Conservation (phyloP, 2,797 vertebrate species). For the Argyrosomus regius region DNA sequence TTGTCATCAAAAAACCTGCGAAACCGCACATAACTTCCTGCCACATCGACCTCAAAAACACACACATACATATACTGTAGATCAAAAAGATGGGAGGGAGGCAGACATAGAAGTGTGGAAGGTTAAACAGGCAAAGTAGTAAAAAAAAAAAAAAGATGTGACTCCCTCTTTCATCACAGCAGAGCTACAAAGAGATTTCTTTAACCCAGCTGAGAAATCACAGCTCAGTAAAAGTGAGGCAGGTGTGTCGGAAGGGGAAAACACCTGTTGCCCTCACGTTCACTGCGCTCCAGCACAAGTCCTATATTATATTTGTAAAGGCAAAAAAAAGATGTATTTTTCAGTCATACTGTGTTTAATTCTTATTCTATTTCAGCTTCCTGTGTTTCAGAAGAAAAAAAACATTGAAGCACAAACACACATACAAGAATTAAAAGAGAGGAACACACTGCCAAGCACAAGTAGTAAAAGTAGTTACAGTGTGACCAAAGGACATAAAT, state of each 20-base stretch:
- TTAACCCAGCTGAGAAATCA: constrained; percentile 32
- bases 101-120: background rate
- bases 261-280: constrained; percentile 52
- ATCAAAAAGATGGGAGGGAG: constrained; percentile 10
- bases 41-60: constrained; percentile 43
- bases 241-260: constrained; percentile 27
- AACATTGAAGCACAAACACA: background rate
- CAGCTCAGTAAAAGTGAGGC: constrained; percentile 37
- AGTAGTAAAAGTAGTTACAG: background rate
- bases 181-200: constrained; percentile 37
- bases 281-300: background rate
- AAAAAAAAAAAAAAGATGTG: constrained; percentile 9
- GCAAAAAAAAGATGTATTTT: background rate
- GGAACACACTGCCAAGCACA: background rate
- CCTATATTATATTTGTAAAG: constrained; percentile 1
- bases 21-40: constrained; percentile 47
- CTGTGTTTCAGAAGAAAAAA: background rate
- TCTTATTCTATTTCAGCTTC: background rate
- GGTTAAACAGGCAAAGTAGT: constrained; percentile 32
- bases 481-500: background rate
- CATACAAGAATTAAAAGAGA: background rate
- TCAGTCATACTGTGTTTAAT: background rate
- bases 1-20: constrained; percentile 35
- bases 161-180: constrained; percentile 35
- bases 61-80: constrained; percentile 2